Evolutionary conservation across 1,140 invertebrate genomes (phyloP), one percentile per base, ranked within the genome.

Genomic region (Nilaparvata lugens): DNA sequence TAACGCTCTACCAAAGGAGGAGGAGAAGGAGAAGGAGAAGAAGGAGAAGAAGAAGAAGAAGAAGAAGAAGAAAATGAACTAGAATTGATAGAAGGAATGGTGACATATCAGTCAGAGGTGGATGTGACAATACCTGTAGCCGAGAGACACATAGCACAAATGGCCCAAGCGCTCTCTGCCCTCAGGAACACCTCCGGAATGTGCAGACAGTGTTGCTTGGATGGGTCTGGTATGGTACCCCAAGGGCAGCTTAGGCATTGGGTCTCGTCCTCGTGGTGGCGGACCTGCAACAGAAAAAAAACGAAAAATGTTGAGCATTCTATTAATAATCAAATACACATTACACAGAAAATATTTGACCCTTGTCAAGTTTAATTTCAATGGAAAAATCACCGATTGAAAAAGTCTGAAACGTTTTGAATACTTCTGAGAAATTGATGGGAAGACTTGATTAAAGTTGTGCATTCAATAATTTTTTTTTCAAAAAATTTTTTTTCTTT

Each of bases 171-270:
- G 68, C 88, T 86, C 66, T 85, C 85, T 2, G 86, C 82, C 77
- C 83, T 78, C 51, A 97, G 79, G 71, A 92, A 95, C 24, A 87
- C 84, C 73, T 93, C 89, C 0, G 90, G 88, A 42, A 97, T 91
- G 28, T 84, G 76, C 0, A 81, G 78, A 71, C 94, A 97, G 43
- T 74, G 72, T 2, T 83, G 83, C 68, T 92, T 86, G 14, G 82
- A 80, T 0, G 75, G 72, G 71, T 92, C 85, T 0, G 94, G 94
- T 11, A 93, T 70, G 0, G 87, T 91, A 4, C 94, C 94, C 24
- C 60, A 48, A 16, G 83, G 83, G 71, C 94, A 97, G n/a, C 82
- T 79, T 13, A 82, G 74, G 71, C 94, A 97, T 55, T 87, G 83
- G 0, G 87, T 92, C 69, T 92, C 89, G 73, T 91, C 82, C n/a